phyloP scores from a whole-genome alignment of 2,888 invertebrate genomes.

The Thymelicus sylvestris region DNA sequence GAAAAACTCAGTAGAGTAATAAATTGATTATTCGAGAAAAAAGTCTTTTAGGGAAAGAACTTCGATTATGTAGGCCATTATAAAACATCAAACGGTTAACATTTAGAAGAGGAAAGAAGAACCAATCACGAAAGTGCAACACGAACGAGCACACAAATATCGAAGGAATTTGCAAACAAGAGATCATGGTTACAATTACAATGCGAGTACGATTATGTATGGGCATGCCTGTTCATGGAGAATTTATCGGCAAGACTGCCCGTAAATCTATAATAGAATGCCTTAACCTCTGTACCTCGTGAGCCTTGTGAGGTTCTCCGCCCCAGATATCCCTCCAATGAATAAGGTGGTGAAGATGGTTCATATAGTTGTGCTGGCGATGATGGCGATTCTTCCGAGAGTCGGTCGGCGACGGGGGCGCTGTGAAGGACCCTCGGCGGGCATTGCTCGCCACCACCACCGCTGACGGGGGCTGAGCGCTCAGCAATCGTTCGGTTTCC shows the following conservation, averaged over 20 bases:
- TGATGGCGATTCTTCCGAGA: constrained; percentile 73
- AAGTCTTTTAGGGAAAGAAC: not conserved
- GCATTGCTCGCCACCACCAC: constrained; percentile 60
- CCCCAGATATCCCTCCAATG: constrained; percentile 82
- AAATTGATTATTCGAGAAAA: constrained; percentile 5
- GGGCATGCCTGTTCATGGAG: constrained; percentile 23
- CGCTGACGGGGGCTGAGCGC: constrained; percentile 60
- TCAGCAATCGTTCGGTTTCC: constrained; percentile 73
- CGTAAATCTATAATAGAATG: constrained; percentile 11
- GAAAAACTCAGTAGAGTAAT: constrained; percentile 39
- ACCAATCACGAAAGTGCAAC: constrained; percentile 15
- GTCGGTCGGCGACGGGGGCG: constrained; percentile 80
- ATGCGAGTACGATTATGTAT: constrained; percentile 10
- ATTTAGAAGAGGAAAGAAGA: not conserved
- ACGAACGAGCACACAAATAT: constrained; percentile 6
- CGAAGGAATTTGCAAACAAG: constrained; percentile 19
- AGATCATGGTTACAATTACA: not conserved
- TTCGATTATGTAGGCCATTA: constrained; percentile 9
- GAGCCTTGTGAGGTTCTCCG: constrained; percentile 73
- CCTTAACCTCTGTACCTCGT: constrained; percentile 68
- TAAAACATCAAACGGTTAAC: constrained; percentile 3
- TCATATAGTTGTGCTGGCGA: constrained; percentile 75
- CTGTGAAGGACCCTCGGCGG: constrained; percentile 75
- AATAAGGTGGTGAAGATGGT: constrained; percentile 76
- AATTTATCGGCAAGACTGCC: not conserved